Percentiles rank a stretch among this genome's conserved stretches.
phyloP scores from a whole-genome alignment of 2,113 vertebrate species.

The Speoplatyrhinus poulsoni region DNA sequence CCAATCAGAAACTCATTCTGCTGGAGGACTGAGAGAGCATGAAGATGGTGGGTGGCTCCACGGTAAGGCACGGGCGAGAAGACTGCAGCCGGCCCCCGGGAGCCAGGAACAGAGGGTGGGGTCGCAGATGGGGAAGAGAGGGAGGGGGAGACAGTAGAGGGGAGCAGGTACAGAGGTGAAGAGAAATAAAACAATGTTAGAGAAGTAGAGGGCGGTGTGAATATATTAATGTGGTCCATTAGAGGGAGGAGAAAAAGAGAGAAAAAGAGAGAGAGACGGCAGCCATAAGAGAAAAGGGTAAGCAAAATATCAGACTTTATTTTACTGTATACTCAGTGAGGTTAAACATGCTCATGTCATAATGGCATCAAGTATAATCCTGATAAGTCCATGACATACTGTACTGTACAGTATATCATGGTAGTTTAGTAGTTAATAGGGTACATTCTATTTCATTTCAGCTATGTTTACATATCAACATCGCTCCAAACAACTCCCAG shows the following conservation, averaged over 20 bases:
- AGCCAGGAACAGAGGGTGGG: slow-evolving; percentile 63
- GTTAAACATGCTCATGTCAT: slow-evolving; percentile 22
- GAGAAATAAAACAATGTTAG: slow-evolving; percentile 23
- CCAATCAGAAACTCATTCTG: slow-evolving; percentile 95
- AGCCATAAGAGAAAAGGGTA: slow-evolving; percentile 48
- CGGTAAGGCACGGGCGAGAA: slow-evolving; percentile 95
- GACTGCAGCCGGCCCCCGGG: slow-evolving; percentile 78
- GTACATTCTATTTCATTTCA: no score
- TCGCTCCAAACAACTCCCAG: no score
- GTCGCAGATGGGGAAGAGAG: slow-evolving; percentile 65
- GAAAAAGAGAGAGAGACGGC: slow-evolving; percentile 9
- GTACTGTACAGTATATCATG: no score
- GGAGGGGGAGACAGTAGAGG: neutral
- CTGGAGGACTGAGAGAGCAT: slow-evolving; percentile 99
- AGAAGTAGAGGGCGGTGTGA: slow-evolving; percentile 53
- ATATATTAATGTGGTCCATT: slow-evolving; percentile 16
- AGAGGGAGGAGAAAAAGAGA: slow-evolving; percentile 68
- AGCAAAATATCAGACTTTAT: slow-evolving; percentile 66
- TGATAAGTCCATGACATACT: no score
- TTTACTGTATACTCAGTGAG: slow-evolving; percentile 31
- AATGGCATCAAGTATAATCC: neutral
- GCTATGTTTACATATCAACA: no score
- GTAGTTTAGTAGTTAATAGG: no score
- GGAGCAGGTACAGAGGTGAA: slow-evolving; percentile 8
- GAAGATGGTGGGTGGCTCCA: slow-evolving; percentile 98